Conservation (phyloP, 2,888 invertebrate genomes). For the Bellardia bayeri region DNA sequence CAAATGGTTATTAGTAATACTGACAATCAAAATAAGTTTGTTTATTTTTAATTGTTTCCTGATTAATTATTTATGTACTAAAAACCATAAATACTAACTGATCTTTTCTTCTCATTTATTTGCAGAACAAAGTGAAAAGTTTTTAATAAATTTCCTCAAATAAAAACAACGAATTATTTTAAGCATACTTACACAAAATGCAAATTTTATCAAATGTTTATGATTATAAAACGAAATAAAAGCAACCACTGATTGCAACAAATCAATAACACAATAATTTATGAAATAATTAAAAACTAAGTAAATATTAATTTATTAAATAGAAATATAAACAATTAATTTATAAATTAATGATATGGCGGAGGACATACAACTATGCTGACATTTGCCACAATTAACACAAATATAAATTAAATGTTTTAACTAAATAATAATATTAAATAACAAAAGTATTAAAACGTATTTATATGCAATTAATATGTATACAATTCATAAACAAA, state of each 20-base stretch:
- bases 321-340: neutral
- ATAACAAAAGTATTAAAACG: neutral
- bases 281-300: neutral
- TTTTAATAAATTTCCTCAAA: no score
- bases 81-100: no score
- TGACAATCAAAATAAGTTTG: no score
- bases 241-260: neutral
- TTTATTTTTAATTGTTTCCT: no score
- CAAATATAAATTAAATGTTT: conserved; percentile 11
- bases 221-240: no score
- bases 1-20: no score
- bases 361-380: conserved; percentile 38
- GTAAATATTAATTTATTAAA: neutral
- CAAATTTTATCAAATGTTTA: no score
- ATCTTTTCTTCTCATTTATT: no score
- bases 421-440: neutral
- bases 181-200: no score
- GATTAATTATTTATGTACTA: no score
- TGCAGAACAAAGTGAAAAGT: no score
- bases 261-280: neutral
- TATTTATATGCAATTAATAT: conserved; percentile 34
- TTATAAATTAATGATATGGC: conserved; percentile 35
- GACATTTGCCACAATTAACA: conserved; percentile 28
- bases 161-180: no score
- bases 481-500: conserved; percentile 36